A percentile compares a stretch with the other conserved stretches of the same genome.
Conservation (phyloP, 2,888 invertebrate species). For the Eristalis intricaria region DNA sequence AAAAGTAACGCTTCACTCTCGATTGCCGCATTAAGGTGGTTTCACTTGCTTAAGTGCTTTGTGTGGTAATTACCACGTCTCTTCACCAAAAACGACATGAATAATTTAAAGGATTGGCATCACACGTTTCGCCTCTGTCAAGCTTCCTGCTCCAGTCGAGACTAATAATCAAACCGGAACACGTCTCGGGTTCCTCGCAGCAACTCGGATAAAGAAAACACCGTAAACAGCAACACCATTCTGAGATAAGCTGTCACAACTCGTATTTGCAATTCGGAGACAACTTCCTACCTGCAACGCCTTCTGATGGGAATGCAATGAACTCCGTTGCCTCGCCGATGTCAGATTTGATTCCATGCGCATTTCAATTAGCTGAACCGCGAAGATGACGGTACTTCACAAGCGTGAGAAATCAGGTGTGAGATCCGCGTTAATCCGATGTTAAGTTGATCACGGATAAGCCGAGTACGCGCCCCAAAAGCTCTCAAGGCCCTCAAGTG, state of each 20-base stretch:
- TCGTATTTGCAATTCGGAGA: neutral
- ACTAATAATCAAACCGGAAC: neutral
- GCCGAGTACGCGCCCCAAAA: neutral
- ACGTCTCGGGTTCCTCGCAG: neutral
- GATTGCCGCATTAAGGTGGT: neutral
- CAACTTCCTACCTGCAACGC: neutral
- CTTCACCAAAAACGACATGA: neutral
- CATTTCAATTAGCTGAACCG: neutral
- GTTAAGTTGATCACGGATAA: constrained; percentile 12
- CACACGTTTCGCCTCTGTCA: neutral
- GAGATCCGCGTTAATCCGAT: neutral
- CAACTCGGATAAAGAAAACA: too few species aligned
- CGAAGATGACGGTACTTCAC: neutral
- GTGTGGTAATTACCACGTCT: neutral
- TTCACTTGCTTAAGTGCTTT: neutral
- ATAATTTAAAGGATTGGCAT: neutral
- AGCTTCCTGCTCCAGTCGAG: neutral
- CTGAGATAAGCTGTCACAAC: neutral
- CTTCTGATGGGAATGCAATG: constrained; percentile 6
- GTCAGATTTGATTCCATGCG: neutral
- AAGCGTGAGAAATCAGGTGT: constrained; percentile 13
- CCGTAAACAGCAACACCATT: neutral
- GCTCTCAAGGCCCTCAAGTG: constrained; percentile 7
- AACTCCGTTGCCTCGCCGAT: neutral
- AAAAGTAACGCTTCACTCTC: neutral